Base-by-base conservation (phyloP, 2,888 invertebrate genomes). In the Drosophila greeni region DNA sequence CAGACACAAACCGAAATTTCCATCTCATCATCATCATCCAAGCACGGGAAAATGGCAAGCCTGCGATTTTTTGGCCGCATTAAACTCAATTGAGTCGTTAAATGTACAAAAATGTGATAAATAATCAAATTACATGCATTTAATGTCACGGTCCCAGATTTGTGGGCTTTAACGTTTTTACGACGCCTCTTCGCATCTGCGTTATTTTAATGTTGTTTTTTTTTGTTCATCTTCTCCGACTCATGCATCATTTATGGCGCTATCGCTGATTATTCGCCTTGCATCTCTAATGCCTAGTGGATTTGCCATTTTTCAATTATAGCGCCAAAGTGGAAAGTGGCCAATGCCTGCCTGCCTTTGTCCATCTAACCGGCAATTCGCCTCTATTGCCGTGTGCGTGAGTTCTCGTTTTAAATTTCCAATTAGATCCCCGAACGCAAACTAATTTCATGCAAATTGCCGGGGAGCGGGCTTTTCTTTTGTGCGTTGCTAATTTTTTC, bases 1-100 rank as follows among this genome's bases (percentile, higher is more conserved):
- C 45, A 47, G 45, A 39, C 49, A 62, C 34, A 47, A 42, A 29
- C 43, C 31, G 9, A 33, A 60, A 39, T 60, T 59, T 60, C 29
- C 60, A 47, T 60, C 18, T 33, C 59, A 60, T 59, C 60, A 45
- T 24, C 70, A 40, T n/a, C n/a, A n/a, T 36, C 31, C 20, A 33
- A 3, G 12, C 18, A 12, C 4, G 39, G 29, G 8, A 29, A 12
- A n/a, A 12, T 23, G 5, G 12, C 4, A 11, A 7, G 20, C 31
- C 16, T 20, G 9, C 45, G 31, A 18, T 43, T 47, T 65, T 47
- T 62, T 2, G 66, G 65, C 72, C 74, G 52, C 73, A 83, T 85
- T 77, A 81, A 82, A 84, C 82, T 73, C 78, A 85, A 82, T 82
- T 82, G 82, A 76, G 79, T 85, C 85, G 84, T 82, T 85, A 82